phyloP scores from a whole-genome alignment of 2,113 vertebrate genomes.

The Murina feae region DNA sequence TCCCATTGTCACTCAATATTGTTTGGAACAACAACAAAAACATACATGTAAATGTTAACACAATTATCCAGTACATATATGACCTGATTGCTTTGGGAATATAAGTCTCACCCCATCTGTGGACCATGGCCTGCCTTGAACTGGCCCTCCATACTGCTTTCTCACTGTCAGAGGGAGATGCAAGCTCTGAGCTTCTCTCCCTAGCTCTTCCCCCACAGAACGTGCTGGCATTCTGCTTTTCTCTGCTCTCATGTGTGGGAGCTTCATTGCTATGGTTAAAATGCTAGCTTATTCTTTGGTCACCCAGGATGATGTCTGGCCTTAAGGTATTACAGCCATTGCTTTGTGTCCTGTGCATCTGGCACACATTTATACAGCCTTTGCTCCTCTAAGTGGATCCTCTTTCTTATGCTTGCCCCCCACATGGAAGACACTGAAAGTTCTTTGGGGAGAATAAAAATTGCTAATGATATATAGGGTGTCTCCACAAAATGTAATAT shows the following conservation, averaged over 20 bases:
- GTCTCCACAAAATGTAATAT: too few relatives aligned
- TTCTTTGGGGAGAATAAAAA: background rate
- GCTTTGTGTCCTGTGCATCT: background rate
- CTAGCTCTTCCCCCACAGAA: background rate
- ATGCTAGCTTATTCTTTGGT: background rate
- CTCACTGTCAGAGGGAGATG: background rate
- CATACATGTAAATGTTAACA: background rate
- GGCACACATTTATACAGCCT: background rate
- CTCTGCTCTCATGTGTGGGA: background rate
- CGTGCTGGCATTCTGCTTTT: background rate
- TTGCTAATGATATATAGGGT: background rate
- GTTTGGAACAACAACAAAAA: background rate
- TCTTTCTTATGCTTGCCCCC: background rate
- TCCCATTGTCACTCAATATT: background rate
- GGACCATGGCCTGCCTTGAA: background rate
- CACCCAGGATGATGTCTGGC: background rate
- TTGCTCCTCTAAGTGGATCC: background rate
- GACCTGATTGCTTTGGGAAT: background rate
- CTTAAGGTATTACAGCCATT: background rate
- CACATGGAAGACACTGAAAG: background rate
- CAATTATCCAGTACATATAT: background rate
- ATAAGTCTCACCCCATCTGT: background rate
- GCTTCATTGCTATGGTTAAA: background rate
- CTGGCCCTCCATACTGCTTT: background rate
- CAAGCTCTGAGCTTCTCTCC: background rate